Base-by-base conservation (phyloP, 2,113 vertebrate genomes). In the Laterallus jamaicensis region DNA sequence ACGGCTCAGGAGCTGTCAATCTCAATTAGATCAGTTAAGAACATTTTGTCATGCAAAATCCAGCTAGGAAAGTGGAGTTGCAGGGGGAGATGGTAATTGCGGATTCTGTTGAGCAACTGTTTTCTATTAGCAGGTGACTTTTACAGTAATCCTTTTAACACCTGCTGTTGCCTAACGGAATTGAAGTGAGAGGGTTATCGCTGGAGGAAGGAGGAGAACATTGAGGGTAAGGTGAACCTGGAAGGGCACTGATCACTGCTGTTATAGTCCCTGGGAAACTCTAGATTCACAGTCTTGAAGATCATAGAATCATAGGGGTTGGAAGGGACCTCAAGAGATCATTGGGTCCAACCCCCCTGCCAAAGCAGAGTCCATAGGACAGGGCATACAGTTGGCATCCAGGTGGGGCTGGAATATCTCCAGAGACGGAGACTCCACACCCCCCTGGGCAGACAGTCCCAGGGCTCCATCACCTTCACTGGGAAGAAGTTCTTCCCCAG, bases 11-110 rank as follows among this genome's bases (percentile, higher is more conserved):
- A 3, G 31, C 90, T 96, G 94, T 95, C 96, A 97, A 89, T 96
- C 95, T 89, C 35, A 9, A 97, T 97, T 86, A 95, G 90, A 67
- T 91, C 62, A 37, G 80, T 90, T 90, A 64, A 89, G 91, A 96
- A 93, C 74, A 90, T 96, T 74, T 67, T 92, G 79, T 85, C 90
- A 87, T 40, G 91, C 55, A 93, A 89, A 95, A 91, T 86, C 75
- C 92, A 97, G 87, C 93, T 67, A 88, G 69, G 39, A 64, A 83
- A 94, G 86, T n/a, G 25, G 25, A 60, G 40, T 49, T 39, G 79
- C 92, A 78, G 9, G 73, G 54, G 67, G 93, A 97, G 75, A 56
- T 49, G 49, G 67, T 89, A 95, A 95, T 79, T 92, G 88, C 54
- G 94, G 90, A 94, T 83, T 95, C 75, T 85, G 94, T 74, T 62